Percentiles rank a stretch among this genome's conserved stretches.
Evolutionary conservation across 37 sponge, comb jelly and placozoan genomes (phyloP).

Genomic region (Ephydatia muelleri): DNA sequence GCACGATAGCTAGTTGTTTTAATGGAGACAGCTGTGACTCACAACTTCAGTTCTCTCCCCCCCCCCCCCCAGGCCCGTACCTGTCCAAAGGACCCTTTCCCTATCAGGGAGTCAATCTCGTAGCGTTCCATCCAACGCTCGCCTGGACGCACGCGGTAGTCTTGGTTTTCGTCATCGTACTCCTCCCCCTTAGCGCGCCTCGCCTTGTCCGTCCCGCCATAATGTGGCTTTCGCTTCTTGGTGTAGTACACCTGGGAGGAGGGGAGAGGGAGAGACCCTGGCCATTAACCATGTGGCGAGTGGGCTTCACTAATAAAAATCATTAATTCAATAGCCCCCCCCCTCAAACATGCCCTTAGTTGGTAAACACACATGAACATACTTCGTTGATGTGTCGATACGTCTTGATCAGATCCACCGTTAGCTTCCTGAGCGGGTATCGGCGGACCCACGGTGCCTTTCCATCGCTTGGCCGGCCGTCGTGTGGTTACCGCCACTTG

Average conservation of each 20-base stretch:
- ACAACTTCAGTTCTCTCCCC: too few species aligned
- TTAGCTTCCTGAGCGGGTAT: slow-evolving; percentile 88
- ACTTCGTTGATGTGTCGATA: slow-evolving; percentile 97
- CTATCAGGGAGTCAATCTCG: slow-evolving; percentile 95
- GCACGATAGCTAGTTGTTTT: not conserved
- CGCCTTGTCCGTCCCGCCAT: slow-evolving; percentile 46
- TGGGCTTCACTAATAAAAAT: not conserved
- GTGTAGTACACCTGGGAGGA: slow-evolving; percentile 84
- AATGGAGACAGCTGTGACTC: too few species aligned
- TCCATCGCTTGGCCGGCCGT: not conserved
- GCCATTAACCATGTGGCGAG: slow-evolving; percentile 14
- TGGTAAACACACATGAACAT: not conserved
- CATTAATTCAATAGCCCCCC: not conserved
- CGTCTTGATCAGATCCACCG: slow-evolving; percentile 96
- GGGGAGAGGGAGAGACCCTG: not conserved
- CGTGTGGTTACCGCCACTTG: slow-evolving; percentile 14
- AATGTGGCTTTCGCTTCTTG: slow-evolving; percentile 86
- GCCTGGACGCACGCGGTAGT: slow-evolving; percentile 86
- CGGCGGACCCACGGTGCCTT: slow-evolving; percentile 46
- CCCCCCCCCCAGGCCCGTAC: slow-evolving; percentile 28
- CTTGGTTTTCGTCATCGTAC: slow-evolving; percentile 97
- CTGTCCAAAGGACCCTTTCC: slow-evolving; percentile 99
- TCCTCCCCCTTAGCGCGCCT: slow-evolving; percentile 83
- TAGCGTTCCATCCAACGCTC: slow-evolving; percentile 95
- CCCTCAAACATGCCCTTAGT: not conserved